Conservation (phyloP, 1,140 invertebrate genomes). For the Penaeus japonicus region DNA sequence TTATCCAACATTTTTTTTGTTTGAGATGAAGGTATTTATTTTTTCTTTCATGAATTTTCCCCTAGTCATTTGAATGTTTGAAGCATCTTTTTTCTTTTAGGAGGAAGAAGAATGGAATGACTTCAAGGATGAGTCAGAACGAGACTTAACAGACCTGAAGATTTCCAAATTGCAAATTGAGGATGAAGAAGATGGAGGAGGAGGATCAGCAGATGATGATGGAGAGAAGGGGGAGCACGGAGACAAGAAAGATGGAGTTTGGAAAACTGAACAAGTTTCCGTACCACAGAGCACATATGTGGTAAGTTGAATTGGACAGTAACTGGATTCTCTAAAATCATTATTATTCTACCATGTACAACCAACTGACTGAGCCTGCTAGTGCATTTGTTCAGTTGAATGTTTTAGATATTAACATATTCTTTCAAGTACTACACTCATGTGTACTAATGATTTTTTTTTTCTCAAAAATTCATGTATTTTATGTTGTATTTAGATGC, state of each 20-base stretch:
- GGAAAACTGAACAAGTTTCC: constrained; percentile 35
- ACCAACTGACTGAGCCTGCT: no score
- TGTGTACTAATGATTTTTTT: no score
- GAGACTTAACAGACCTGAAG: constrained; percentile 42
- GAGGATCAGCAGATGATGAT: constrained; percentile 50
- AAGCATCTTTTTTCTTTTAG: neutral
- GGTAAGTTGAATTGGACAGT: neutral
- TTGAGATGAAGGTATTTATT: no score
- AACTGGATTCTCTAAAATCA: neutral
- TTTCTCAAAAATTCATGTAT: no score
- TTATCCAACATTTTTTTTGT: no score
- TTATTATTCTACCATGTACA: neutral
- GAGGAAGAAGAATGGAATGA: constrained; percentile 54
- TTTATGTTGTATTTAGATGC: no score
- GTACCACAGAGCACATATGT: constrained; percentile 1
- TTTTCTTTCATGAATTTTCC: neutral
- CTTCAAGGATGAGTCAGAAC: constrained; percentile 42
- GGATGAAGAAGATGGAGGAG: constrained; percentile 47
- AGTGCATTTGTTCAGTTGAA: no score
- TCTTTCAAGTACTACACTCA: no score
- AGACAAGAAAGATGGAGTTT: constrained; percentile 47
- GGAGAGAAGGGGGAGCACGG: constrained; percentile 34
- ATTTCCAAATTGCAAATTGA: constrained; percentile 52
- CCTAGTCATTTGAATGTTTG: neutral
- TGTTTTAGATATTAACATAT: no score